Percentiles rank a stretch among this genome's conserved stretches.
These are phyloP conservation scores for Willowsia nigromaculata DNA, from an alignment of 2,888 invertebrate genomes.

Conservation along the genomic window DNA sequence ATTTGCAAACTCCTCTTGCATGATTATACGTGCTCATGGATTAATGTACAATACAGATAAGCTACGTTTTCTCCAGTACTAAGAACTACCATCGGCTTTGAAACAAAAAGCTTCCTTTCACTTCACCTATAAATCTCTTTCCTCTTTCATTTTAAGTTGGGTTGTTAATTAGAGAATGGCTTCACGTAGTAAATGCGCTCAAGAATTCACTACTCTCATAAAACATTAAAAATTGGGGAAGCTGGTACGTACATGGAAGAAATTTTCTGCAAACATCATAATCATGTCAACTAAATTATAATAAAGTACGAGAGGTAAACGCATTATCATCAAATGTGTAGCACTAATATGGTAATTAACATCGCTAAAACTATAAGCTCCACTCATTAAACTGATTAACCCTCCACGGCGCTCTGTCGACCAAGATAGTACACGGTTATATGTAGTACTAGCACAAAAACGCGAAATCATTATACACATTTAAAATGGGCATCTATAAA, in stretches of 20 bases:
- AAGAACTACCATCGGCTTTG: slow-evolving; percentile 12
- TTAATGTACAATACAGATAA: not conserved
- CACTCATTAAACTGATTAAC: slow-evolving; percentile 63
- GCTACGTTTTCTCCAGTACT: not conserved
- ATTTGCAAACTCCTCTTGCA: not conserved
- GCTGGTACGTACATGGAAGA: not conserved
- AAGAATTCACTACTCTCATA: slow-evolving; percentile 1
- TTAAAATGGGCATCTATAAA: no score
- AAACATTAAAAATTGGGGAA: slow-evolving; percentile 3
- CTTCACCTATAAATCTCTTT: slow-evolving; percentile 55
- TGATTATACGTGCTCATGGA: not conserved
- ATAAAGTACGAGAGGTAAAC: not conserved
- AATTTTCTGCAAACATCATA: no score
- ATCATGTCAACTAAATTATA: no score
- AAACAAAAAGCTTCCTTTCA: slow-evolving; percentile 66
- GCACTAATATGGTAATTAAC: not conserved
- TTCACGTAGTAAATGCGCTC: not conserved
- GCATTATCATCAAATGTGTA: not conserved
- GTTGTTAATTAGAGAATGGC: not conserved
- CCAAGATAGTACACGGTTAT: not conserved
- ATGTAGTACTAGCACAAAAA: not conserved
- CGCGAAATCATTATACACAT: no score
- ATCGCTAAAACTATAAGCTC: not conserved
- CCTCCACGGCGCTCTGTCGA: not conserved
- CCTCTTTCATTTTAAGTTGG: slow-evolving; percentile 52